phyloP scores from a whole-genome alignment of 2,888 invertebrate species.

The Ligdia adustata region DNA sequence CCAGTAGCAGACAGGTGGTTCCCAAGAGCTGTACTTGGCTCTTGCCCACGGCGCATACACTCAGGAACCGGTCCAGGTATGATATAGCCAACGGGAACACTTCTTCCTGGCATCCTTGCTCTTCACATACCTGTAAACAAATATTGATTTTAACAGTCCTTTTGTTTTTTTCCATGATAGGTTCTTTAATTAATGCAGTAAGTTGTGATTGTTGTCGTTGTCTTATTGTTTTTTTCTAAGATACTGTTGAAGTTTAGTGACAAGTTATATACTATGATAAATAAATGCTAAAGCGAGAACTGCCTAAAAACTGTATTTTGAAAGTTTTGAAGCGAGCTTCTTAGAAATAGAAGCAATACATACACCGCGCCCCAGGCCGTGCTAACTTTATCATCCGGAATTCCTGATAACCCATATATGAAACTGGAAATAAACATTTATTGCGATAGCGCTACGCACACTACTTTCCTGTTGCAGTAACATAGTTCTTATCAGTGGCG shows the following conservation, averaged over 20 bases:
- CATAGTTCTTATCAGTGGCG: conserved; percentile 21
- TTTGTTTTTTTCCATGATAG: too few species aligned
- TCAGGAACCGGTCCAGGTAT: conserved; percentile 96
- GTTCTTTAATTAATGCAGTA: too few species aligned
- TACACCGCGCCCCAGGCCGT: conserved; percentile 51
- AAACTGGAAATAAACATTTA: conserved; percentile 66
- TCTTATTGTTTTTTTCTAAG: too few species aligned
- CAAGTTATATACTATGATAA: too few species aligned
- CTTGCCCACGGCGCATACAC: conserved; percentile 91
- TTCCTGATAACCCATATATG: conserved; percentile 81
- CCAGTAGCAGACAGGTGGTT: conserved; percentile 95
- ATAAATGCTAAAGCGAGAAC: too few species aligned
- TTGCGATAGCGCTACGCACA: conserved; percentile 64
- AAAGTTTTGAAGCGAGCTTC: too few species aligned
- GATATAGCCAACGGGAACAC: conserved; percentile 97
- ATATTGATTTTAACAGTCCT: conserved; percentile 24
- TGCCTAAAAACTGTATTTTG: too few species aligned
- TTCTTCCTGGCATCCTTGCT: conserved; percentile 95
- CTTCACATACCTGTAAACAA: conserved; percentile 93
- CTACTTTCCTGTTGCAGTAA: conserved; percentile 64
- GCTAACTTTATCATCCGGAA: conserved; percentile 71
- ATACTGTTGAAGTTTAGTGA: too few species aligned
- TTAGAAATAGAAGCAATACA: conserved; percentile 39
- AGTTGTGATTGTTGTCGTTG: too few species aligned
- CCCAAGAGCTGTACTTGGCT: conserved; percentile 96